phyloP scores from a whole-genome alignment of 1,140 invertebrate species.

The Aphidius gifuensis region DNA sequence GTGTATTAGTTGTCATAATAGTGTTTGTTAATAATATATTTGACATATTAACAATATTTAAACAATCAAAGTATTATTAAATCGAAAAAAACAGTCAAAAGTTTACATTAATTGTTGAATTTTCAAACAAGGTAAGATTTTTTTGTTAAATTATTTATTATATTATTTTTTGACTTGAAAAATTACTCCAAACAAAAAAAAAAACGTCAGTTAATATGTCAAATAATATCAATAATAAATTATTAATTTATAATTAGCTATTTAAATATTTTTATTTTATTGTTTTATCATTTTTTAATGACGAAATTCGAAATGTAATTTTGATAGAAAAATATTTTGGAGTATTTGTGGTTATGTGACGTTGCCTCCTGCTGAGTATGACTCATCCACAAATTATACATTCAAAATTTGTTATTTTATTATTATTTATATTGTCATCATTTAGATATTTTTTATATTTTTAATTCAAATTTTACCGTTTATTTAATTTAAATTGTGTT shows the following conservation, averaged over 20 bases:
- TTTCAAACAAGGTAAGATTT: no score
- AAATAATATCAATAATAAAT: no score
- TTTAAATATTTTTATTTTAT: background rate
- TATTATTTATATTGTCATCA: slow-evolving; percentile 6
- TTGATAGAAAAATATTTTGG: no score
- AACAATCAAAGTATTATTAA: background rate
- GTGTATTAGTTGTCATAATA: slow-evolving; percentile 7
- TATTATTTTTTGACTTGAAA: no score
- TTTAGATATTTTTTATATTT: background rate
- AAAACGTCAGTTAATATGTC: no score
- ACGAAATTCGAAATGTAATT: no score
- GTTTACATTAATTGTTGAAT: no score
- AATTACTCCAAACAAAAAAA: no score
- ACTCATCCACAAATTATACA: slow-evolving; percentile 28
- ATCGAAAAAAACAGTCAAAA: no score
- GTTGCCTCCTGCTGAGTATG: slow-evolving; percentile 22
- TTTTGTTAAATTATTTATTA: no score
- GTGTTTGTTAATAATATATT: background rate
- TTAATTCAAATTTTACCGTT: background rate
- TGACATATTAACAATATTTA: background rate
- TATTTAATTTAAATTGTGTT: background rate
- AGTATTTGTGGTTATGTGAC: slow-evolving; percentile 22
- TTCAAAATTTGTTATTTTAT: slow-evolving; percentile 25
- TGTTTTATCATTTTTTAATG: background rate
- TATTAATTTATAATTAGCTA: no score